Percentiles rank a stretch among this genome's conserved stretches.
Evolutionary conservation across 2,888 invertebrate genomes (phyloP).

Genomic region (Aleiodes testaceus): DNA sequence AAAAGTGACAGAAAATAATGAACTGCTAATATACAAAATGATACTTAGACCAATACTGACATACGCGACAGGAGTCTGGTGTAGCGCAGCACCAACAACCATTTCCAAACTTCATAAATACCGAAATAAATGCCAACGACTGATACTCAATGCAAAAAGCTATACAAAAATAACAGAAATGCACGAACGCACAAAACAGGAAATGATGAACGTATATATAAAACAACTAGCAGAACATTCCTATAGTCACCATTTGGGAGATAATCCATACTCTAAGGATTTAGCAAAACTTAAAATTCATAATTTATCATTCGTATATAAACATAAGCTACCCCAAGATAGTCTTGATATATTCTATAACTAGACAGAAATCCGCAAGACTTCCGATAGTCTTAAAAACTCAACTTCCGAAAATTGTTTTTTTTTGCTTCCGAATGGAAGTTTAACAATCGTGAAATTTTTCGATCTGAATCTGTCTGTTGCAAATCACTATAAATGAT

Average conservation of each 20-base stretch:
- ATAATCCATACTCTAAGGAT: not conserved
- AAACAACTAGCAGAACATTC: constrained; percentile 8
- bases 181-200: not conserved
- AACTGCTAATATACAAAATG: too few relatives aligned
- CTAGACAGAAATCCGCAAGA: too few relatives aligned
- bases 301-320: not conserved
- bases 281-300: not conserved
- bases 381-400: too few relatives aligned
- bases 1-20: too few relatives aligned
- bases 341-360: constrained; percentile 10
- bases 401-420: too few relatives aligned
- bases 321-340: constrained; percentile 4
- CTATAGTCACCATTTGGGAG: not conserved
- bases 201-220: not conserved
- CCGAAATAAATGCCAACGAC: constrained; percentile 53
- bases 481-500: too few relatives aligned
- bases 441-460: too few relatives aligned
- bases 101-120: constrained; percentile 46
- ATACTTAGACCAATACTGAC: constrained; percentile 53
- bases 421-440: too few relatives aligned
- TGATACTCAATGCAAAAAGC: not conserved
- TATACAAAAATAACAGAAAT: not conserved
- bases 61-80: constrained; percentile 58
- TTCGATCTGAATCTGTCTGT: too few relatives aligned
- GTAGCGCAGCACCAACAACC: constrained; percentile 44